Conservation (phyloP, 2,113 vertebrate genomes). For the Choloepus hoffmanni region DNA sequence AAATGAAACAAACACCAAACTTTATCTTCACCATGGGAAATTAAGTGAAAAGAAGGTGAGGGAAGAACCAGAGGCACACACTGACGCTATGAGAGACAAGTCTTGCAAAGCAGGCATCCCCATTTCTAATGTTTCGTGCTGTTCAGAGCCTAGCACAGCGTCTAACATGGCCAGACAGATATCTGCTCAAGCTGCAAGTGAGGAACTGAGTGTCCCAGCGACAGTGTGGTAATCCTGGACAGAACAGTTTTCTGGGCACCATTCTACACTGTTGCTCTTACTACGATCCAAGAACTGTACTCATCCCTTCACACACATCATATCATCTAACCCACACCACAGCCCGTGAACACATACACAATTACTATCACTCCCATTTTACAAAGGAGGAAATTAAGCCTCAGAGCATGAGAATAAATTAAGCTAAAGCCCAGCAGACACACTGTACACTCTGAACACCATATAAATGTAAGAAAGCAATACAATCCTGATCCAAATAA, state of each 20-base stretch:
- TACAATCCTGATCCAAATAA: background rate
- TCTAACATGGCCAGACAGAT: background rate
- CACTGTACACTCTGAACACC: background rate
- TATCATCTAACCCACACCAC: background rate
- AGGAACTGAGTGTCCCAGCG: fast-evolving
- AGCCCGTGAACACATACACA: background rate
- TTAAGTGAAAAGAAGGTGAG: background rate
- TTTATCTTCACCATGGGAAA: background rate
- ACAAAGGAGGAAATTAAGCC: background rate
- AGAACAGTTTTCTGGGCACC: background rate
- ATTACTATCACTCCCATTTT: background rate
- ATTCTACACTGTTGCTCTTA: background rate
- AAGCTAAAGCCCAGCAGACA: background rate
- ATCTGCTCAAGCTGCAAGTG: fast-evolving
- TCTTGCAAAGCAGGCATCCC: background rate
- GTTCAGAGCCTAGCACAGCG: background rate
- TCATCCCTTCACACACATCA: fast-evolving
- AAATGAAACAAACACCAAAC: background rate
- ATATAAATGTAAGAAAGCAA: background rate
- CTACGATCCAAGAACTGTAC: background rate
- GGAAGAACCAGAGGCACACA: background rate
- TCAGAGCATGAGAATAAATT: background rate
- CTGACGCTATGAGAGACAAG: background rate
- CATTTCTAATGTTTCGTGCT: fast-evolving
- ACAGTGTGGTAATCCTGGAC: background rate